phyloP scores from a whole-genome alignment of 2,113 vertebrate species.

The Urocolius indicus region DNA sequence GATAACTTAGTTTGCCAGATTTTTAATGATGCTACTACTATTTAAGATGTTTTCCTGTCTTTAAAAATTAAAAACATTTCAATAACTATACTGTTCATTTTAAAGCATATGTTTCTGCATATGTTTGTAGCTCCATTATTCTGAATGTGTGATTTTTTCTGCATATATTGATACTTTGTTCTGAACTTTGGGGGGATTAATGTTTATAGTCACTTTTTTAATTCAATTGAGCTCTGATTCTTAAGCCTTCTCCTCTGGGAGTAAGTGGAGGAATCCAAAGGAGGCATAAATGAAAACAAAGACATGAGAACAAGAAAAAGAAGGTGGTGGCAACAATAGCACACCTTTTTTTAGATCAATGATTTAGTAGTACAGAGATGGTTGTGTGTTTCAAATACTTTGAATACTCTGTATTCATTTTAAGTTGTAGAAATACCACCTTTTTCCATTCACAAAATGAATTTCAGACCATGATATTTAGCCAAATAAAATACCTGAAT shows the following conservation, averaged over 20 bases:
- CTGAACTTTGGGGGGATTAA: background rate
- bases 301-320: background rate
- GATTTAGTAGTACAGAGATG: background rate
- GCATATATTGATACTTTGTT: background rate
- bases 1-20: background rate
- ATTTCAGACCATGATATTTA: background rate
- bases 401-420: background rate
- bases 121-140: constrained; percentile 4
- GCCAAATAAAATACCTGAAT: background rate
- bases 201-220: background rate
- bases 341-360: background rate
- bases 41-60: background rate
- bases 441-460: background rate
- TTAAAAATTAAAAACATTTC: constrained; percentile 2
- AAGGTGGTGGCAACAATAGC: background rate
- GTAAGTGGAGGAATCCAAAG: background rate
- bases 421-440: background rate
- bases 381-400: background rate
- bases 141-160: background rate
- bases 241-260: constrained; percentile 13
- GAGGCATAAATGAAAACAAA: constrained; percentile 13
- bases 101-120: constrained; percentile 13
- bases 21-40: background rate
- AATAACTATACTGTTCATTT: constrained; percentile 36
- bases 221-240: background rate